Conservation (phyloP, 1,140 invertebrate genomes). For the Zaprionus camerounensis region DNA sequence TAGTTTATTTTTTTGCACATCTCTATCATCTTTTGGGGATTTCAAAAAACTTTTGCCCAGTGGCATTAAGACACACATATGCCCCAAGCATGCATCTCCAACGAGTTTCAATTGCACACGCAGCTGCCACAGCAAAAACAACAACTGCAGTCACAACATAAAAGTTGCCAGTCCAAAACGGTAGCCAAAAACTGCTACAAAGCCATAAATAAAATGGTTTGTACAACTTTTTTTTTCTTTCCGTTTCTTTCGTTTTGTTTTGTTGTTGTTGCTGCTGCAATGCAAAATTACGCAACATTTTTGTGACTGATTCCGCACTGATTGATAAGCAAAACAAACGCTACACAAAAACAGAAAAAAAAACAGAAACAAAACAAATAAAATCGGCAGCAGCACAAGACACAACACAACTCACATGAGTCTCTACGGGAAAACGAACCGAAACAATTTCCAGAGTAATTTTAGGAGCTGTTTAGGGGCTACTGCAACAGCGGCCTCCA, state of each 20-base stretch:
- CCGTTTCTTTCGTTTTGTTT: slow-evolving; percentile 30
- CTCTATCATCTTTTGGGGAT: slow-evolving; percentile 16
- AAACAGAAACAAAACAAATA: slow-evolving; percentile 6
- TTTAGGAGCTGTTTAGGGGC: slow-evolving; percentile 5
- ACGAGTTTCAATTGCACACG: slow-evolving; percentile 44
- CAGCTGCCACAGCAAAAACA: slow-evolving; percentile 33
- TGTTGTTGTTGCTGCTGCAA: slow-evolving; percentile 30
- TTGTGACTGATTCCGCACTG: slow-evolving; percentile 52
- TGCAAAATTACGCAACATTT: slow-evolving; percentile 58
- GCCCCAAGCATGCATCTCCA: slow-evolving; percentile 24
- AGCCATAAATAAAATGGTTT: slow-evolving; percentile 56
- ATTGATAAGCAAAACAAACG: slow-evolving; percentile 60
- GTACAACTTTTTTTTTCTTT: slow-evolving; percentile 41
- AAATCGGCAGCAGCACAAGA: neutral
- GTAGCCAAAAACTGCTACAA: slow-evolving; percentile 46
- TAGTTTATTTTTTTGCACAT: slow-evolving; percentile 4
- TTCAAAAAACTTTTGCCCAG: slow-evolving; percentile 30
- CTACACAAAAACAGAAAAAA: slow-evolving; percentile 11
- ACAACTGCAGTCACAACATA: slow-evolving; percentile 26
- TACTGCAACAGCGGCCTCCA: slow-evolving; percentile 13
- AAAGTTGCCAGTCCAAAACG: slow-evolving; percentile 48
- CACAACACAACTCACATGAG: neutral
- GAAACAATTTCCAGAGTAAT: slow-evolving; percentile 20
- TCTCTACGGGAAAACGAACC: neutral
- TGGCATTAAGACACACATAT: slow-evolving; percentile 49